A percentile compares a stretch with the other conserved stretches of the same genome.
Evolutionary conservation across 2,888 invertebrate genomes (phyloP).

Genomic region (Brassicogethes aeneus): DNA sequence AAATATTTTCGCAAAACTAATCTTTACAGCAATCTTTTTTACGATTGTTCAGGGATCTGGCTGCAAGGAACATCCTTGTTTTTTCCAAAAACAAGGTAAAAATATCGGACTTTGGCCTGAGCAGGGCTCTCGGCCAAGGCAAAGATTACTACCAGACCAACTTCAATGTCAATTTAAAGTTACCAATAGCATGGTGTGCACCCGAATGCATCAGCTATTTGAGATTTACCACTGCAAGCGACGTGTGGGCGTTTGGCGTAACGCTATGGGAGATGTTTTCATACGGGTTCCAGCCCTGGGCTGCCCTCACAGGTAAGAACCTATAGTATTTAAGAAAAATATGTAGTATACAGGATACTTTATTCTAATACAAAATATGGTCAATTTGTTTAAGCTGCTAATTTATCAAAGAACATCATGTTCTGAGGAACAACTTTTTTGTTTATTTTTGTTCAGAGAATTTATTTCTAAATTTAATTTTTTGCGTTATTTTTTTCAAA

Average conservation of each 20-base stretch:
- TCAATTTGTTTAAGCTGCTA: too few relatives aligned
- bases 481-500: too few relatives aligned
- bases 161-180: slow-evolving; percentile 91
- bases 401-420: too few relatives aligned
- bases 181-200: slow-evolving; percentile 99
- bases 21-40: too few relatives aligned
- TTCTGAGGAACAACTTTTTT: too few relatives aligned
- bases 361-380: too few relatives aligned
- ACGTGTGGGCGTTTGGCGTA: slow-evolving; percentile 93
- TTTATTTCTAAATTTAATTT: too few relatives aligned
- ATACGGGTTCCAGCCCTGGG: slow-evolving; percentile 98
- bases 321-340: too few relatives aligned
- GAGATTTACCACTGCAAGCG: slow-evolving; percentile 92
- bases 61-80: slow-evolving; percentile 95
- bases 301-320: slow-evolving; percentile 79
- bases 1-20: too few relatives aligned
- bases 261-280: slow-evolving; percentile 99
- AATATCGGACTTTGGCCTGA: slow-evolving; percentile 96
- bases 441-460: too few relatives aligned
- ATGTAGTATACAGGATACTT: too few relatives aligned
- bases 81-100: slow-evolving; percentile 95
- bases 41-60: slow-evolving; percentile 93
- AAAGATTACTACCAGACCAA: slow-evolving; percentile 99
- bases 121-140: slow-evolving; percentile 90
- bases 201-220: slow-evolving; percentile 96